Percentiles rank a stretch among this genome's conserved stretches.
phyloP scores from a whole-genome alignment of 2,888 invertebrate genomes.

The Acrocera orbiculus region DNA sequence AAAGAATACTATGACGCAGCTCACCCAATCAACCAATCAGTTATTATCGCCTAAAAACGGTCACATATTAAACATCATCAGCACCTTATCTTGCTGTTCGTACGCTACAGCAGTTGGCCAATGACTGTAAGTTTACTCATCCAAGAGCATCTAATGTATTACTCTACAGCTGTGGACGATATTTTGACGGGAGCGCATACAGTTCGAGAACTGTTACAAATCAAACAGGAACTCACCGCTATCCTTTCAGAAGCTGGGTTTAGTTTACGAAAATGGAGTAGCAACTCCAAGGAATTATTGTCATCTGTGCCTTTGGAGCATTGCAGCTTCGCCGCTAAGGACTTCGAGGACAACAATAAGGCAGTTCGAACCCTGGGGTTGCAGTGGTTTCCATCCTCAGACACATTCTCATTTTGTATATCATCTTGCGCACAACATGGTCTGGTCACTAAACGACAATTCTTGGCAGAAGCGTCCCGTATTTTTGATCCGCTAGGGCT shows the following conservation, averaged over 20 bases:
- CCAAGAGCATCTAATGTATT: slow-evolving; percentile 4
- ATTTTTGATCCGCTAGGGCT: slow-evolving; percentile 14
- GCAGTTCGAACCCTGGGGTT: not conserved
- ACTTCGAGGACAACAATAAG: not conserved
- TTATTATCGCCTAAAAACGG: slow-evolving; percentile 2
- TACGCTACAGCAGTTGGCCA: not conserved
- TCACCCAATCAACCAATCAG: not conserved
- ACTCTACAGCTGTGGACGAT: slow-evolving; percentile 8
- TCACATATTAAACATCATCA: slow-evolving; percentile 3
- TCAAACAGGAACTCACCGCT: not conserved
- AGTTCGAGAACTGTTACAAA: not conserved
- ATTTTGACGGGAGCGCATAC: slow-evolving; percentile 1
- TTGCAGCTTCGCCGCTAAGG: not conserved
- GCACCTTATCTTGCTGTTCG: slow-evolving; percentile 4
- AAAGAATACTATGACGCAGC: not conserved
- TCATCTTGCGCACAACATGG: slow-evolving; percentile 8
- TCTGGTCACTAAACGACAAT: slow-evolving; percentile 12
- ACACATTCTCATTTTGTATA: not conserved
- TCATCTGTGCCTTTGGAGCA: not conserved
- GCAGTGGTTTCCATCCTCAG: not conserved
- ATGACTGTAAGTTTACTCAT: not conserved
- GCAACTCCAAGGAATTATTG: not conserved
- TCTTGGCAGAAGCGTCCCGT: slow-evolving; percentile 9
- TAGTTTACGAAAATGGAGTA: not conserved
- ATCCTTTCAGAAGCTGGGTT: not conserved